A percentile compares a stretch with the other conserved stretches of the same genome.
phyloP scores from a whole-genome alignment of 2,113 vertebrate genomes.

The Sapajus apella region DNA sequence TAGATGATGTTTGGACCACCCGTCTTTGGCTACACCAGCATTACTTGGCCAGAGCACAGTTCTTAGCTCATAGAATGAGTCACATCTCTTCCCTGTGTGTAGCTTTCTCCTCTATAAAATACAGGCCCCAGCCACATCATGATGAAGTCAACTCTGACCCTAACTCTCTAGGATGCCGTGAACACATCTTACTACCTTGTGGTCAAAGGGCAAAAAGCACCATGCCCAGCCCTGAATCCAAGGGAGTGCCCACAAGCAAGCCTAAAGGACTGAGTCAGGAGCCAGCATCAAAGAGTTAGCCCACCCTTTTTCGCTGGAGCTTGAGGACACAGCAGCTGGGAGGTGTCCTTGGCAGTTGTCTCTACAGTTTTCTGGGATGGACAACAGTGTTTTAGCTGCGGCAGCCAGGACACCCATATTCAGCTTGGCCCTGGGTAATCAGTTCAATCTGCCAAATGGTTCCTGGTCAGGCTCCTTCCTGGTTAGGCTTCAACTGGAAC shows the following conservation, averaged over 20 bases:
- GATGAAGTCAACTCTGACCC: neutral
- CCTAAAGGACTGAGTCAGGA: neutral
- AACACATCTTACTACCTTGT: neutral
- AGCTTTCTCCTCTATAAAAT: neutral
- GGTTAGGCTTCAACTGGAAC: neutral
- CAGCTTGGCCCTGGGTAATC: neutral
- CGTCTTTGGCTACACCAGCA: neutral
- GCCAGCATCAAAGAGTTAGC: neutral
- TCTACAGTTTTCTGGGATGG: neutral
- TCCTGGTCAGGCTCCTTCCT: neutral
- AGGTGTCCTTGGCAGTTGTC: neutral
- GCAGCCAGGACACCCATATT: neutral
- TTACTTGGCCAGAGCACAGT: neutral
- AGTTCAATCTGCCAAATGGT: neutral
- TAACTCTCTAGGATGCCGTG: neutral
- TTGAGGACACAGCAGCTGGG: neutral
- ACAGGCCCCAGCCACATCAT: neutral
- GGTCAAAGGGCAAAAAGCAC: neutral
- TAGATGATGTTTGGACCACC: neutral
- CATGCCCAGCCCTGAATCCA: neutral
- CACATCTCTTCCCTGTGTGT: neutral
- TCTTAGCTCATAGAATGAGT: constrained; percentile 37
- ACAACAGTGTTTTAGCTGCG: neutral
- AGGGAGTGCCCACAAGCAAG: no score
- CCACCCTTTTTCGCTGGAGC: neutral